A percentile compares a stretch with the other conserved stretches of the same genome.
phyloP scores from a whole-genome alignment of 2,113 vertebrate species.

The Gulo gulo region DNA sequence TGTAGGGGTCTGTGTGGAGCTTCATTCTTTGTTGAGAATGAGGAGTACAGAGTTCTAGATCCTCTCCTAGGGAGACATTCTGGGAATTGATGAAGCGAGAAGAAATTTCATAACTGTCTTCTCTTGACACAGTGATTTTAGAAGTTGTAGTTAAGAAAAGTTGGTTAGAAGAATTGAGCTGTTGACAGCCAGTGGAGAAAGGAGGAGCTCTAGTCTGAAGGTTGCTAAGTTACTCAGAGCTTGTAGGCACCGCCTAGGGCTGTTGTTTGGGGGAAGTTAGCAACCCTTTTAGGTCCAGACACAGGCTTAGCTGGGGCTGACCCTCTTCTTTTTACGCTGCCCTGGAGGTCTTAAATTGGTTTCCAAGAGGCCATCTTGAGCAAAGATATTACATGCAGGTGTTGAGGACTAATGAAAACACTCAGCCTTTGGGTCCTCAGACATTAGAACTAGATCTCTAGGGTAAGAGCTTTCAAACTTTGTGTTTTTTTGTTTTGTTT shows the following conservation, averaged over 20 bases:
- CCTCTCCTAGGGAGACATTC: neutral
- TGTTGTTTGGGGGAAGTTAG: neutral
- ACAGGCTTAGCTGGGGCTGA: neutral
- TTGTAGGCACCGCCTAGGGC: neutral
- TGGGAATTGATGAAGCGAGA: neutral
- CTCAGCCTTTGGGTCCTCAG: neutral
- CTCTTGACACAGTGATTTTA: neutral
- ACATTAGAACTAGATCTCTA: neutral
- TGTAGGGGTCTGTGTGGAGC: neutral
- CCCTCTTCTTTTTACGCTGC: neutral
- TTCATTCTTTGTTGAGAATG: neutral
- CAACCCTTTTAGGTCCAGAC: neutral
- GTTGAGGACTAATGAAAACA: neutral
- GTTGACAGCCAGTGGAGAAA: neutral
- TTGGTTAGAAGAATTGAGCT: constrained; percentile 1
- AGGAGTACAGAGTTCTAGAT: neutral
- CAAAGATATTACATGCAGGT: neutral
- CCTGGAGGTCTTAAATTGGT: neutral
- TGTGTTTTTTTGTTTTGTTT: neutral
- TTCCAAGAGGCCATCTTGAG: neutral
- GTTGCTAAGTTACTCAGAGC: neutral
- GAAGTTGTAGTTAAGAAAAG: constrained; percentile 35
- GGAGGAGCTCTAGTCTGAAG: constrained; percentile 1
- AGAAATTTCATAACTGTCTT: neutral
- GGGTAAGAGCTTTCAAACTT: neutral